Evolutionary conservation across 1,140 invertebrate species (phyloP).

Genomic region (Carcinoscorpius rotundicauda): DNA sequence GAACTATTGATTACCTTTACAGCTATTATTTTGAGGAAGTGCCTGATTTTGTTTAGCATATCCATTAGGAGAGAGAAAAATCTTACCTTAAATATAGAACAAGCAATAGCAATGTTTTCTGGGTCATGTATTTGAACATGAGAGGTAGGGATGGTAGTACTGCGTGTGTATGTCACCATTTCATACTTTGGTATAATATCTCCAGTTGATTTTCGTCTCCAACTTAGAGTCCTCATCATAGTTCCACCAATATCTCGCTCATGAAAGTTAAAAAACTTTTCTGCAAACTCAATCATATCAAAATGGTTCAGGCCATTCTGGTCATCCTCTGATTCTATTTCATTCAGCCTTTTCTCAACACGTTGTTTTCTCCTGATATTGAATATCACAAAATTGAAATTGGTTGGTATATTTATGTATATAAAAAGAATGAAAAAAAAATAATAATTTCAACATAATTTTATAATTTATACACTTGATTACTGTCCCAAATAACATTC

Average conservation of each 20-base stretch:
- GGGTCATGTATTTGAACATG: slow-evolving; percentile 81
- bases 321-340: slow-evolving; percentile 48
- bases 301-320: slow-evolving; percentile 44
- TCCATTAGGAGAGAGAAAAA: no score
- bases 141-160: slow-evolving; percentile 76
- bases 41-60: no score
- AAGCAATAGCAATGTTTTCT: slow-evolving; percentile 79
- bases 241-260: slow-evolving; percentile 65
- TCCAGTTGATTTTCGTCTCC: slow-evolving; percentile 32
- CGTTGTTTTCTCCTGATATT: slow-evolving; percentile 48
- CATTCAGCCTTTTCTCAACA: slow-evolving; percentile 71
- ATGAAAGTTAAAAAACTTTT: slow-evolving; percentile 84
- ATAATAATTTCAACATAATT: no score
- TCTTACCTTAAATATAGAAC: slow-evolving; percentile 73
- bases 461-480: no score
- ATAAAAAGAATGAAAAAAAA: no score
- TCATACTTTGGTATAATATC: slow-evolving; percentile 72
- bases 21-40: no score
- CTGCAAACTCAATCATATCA: slow-evolving; percentile 85
- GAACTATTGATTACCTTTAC: no score
- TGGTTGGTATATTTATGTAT: no score
- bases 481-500: no score
- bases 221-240: slow-evolving; percentile 78
- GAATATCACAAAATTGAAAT: no score
- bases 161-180: slow-evolving; percentile 82